Conservation (phyloP, 2,113 vertebrate genomes). For the Serilophus lunatus region DNA sequence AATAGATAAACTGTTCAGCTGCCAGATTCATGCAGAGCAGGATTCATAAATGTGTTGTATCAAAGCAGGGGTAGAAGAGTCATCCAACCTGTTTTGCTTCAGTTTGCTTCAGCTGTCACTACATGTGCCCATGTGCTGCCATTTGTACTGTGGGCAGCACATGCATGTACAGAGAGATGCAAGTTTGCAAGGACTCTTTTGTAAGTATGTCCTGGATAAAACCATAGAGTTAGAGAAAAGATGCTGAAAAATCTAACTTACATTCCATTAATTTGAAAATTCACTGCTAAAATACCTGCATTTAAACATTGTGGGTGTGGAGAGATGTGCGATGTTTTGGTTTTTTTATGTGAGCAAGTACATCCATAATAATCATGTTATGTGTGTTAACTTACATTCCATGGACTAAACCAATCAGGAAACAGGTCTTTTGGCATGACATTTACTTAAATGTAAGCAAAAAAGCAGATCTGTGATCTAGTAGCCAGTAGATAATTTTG, state of each 20-base stretch:
- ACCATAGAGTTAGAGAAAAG: neutral
- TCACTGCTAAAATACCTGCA: neutral
- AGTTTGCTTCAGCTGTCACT: neutral
- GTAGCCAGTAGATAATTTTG: neutral
- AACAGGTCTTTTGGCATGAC: neutral
- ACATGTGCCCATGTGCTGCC: neutral
- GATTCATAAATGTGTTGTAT: neutral
- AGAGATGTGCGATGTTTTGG: neutral
- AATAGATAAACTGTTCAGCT: neutral
- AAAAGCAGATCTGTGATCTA: neutral
- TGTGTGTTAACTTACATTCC: neutral
- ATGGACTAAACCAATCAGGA: neutral
- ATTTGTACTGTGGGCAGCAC: neutral
- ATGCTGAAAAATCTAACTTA: neutral
- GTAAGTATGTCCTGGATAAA: neutral
- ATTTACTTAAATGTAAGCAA: neutral
- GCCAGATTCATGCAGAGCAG: neutral
- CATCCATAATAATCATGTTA: neutral
- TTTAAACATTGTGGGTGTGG: neutral
- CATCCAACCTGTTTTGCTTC: neutral
- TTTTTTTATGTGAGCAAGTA: neutral
- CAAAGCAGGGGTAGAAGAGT: neutral
- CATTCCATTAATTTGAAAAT: neutral
- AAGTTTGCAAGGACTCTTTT: neutral
- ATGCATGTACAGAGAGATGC: neutral